These are phyloP conservation scores for Nautilus pompilius DNA, from an alignment of 1,140 invertebrate genomes.

Conservation along the genomic window DNA sequence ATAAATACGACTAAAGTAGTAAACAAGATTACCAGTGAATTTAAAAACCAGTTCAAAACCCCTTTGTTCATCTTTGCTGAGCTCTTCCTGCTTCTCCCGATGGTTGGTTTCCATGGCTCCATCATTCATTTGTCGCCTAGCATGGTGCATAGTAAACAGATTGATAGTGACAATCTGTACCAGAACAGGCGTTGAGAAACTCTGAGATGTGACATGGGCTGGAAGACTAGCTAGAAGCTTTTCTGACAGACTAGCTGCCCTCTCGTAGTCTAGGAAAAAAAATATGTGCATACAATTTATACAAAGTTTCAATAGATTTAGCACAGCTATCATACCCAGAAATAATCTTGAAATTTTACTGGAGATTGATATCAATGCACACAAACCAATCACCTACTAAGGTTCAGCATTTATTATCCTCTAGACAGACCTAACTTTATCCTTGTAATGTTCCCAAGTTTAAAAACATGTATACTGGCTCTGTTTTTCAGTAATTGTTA, in stretches of 20 bases:
- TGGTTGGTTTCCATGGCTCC: constrained; percentile 8
- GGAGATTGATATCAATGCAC: too few species aligned
- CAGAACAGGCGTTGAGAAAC: constrained; percentile 71
- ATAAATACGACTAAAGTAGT: neutral
- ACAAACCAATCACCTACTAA: too few species aligned
- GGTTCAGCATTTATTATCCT: too few species aligned
- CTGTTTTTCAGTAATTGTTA: too few species aligned
- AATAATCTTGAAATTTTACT: too few species aligned
- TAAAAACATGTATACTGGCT: too few species aligned
- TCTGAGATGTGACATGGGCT: constrained; percentile 72
- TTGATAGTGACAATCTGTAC: constrained; percentile 73
- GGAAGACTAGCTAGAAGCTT: constrained; percentile 67
- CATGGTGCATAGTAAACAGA: constrained; percentile 69
- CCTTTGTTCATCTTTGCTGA: constrained; percentile 40
- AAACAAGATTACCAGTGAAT: constrained; percentile 61
- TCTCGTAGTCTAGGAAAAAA: constrained; percentile 55
- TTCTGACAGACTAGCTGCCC: constrained; percentile 62
- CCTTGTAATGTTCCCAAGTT: too few species aligned
- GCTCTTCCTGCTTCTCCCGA: constrained; percentile 14
- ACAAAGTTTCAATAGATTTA: neutral
- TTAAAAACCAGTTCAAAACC: constrained; percentile 64
- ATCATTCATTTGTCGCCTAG: constrained; percentile 45
- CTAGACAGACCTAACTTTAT: too few species aligned
- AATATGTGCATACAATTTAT: constrained; percentile 6
- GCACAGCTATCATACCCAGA: too few species aligned